Conservation (phyloP, 2,113 vertebrate genomes). For the Sphyrna mokarran region DNA sequence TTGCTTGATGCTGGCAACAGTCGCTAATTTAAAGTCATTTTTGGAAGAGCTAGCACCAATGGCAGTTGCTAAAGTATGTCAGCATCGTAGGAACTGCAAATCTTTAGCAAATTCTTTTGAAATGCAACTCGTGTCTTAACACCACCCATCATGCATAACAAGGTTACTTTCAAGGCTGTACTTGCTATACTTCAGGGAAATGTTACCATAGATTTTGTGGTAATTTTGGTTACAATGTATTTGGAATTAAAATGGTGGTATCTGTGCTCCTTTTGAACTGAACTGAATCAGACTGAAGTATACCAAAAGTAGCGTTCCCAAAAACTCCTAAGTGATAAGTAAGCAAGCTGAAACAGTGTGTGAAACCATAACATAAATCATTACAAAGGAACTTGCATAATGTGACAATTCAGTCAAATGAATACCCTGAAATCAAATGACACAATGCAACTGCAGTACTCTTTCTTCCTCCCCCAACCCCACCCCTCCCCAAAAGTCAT, state of each 20-base stretch:
- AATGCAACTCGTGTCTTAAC: slow-evolving; percentile 6
- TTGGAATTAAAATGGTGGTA: not conserved
- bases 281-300: not conserved
- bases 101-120: not conserved
- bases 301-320: not conserved
- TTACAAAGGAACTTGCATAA: not conserved
- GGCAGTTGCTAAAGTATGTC: not conserved
- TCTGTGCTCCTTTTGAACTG: not conserved
- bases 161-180: not conserved
- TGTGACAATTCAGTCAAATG: not conserved
- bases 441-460: not conserved
- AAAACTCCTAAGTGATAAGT: not conserved
- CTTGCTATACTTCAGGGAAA: not conserved
- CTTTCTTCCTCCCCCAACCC: too few relatives aligned
- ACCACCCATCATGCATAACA: not conserved
- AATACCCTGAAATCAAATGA: not conserved
- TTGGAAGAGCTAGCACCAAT: not conserved
- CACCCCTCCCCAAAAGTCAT: too few relatives aligned
- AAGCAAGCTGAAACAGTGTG: not conserved
- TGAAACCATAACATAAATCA: slow-evolving; percentile 3
- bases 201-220: not conserved
- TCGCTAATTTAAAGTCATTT: not conserved
- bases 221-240: not conserved
- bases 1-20: slow-evolving; percentile 10
- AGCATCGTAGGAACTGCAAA: not conserved